These are phyloP conservation scores for Drosophila siamana DNA, from an alignment of 2,888 invertebrate genomes.

Conservation along the genomic window DNA sequence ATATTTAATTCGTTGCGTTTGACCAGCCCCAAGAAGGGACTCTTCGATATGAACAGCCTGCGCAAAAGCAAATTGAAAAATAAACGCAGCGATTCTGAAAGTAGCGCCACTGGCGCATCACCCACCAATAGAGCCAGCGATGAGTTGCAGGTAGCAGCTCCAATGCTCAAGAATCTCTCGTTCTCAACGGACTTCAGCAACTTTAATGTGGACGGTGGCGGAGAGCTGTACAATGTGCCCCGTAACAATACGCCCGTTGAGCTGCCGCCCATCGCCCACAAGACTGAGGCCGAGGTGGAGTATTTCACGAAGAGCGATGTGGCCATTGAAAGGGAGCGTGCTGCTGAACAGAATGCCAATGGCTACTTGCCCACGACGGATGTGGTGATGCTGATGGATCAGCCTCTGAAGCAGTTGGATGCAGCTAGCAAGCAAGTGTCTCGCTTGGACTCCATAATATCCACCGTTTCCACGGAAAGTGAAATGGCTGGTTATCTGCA, in stretches of 20 bases:
- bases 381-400: conserved; percentile 79
- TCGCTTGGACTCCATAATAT: conserved; percentile 82
- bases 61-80: conserved; percentile 79
- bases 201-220: conserved; percentile 49
- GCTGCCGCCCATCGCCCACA: conserved; percentile 65
- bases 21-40: conserved; percentile 82
- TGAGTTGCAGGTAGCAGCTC: conserved; percentile 75
- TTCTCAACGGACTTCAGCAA: conserved; percentile 84
- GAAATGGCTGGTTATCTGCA: conserved; percentile 80
- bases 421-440: conserved; percentile 70
- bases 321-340: conserved; percentile 77
- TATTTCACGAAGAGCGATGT: conserved; percentile 85
- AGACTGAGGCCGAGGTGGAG: conserved; percentile 83
- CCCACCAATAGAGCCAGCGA: conserved; percentile 52
- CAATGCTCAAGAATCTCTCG: conserved; percentile 82
- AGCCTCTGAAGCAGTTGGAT: conserved; percentile 46
- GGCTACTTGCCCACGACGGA: conserved; percentile 83
- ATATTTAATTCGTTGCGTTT: conserved; percentile 82
- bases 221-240: conserved; percentile 83
- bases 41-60: conserved; percentile 84
- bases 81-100: conserved; percentile 73
- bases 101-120: conserved; percentile 43
- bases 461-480: conserved; percentile 81
- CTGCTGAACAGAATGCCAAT: conserved; percentile 56
- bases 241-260: conserved; percentile 80